Conservation (phyloP, 92 coral and sea anemone genomes). For the Epizoanthus scotinus region DNA sequence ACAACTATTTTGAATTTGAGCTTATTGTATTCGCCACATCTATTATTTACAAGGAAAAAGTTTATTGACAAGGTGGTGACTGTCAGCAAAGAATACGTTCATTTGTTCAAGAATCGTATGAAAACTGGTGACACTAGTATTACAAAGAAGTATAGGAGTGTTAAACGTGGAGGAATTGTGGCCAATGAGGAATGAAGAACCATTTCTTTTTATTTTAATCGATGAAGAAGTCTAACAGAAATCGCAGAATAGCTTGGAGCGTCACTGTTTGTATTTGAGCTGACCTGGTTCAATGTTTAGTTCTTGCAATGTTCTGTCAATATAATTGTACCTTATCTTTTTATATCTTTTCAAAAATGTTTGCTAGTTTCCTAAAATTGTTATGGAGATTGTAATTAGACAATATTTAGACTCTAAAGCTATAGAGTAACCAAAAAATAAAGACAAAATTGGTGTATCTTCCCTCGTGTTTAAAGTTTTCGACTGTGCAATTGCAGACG, state of each 20-base stretch:
- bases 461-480: too few species aligned
- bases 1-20: too few species aligned
- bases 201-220: neutral
- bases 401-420: too few species aligned
- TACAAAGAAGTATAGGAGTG: slow-evolving; percentile 51
- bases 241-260: neutral
- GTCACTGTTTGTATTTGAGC: neutral
- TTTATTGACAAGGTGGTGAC: slow-evolving; percentile 39
- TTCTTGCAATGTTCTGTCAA: slow-evolving; percentile 13
- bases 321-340: slow-evolving; percentile 51
- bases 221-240: neutral
- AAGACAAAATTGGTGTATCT: too few species aligned
- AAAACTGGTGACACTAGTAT: slow-evolving; percentile 39
- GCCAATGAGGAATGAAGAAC: slow-evolving; percentile 46
- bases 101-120: slow-evolving; percentile 4
- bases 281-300: slow-evolving; percentile 41
- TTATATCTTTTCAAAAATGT: too few species aligned
- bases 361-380: too few species aligned
- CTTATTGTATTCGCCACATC: too few species aligned
- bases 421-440: too few species aligned
- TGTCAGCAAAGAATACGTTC: slow-evolving; percentile 50
- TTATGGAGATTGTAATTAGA: too few species aligned
- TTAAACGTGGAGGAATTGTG: slow-evolving; percentile 52
- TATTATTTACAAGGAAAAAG: too few species aligned
- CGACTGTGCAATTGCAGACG: too few species aligned